Conservation (phyloP, 2,113 vertebrate genomes). For the Nymphicus hollandicus region DNA sequence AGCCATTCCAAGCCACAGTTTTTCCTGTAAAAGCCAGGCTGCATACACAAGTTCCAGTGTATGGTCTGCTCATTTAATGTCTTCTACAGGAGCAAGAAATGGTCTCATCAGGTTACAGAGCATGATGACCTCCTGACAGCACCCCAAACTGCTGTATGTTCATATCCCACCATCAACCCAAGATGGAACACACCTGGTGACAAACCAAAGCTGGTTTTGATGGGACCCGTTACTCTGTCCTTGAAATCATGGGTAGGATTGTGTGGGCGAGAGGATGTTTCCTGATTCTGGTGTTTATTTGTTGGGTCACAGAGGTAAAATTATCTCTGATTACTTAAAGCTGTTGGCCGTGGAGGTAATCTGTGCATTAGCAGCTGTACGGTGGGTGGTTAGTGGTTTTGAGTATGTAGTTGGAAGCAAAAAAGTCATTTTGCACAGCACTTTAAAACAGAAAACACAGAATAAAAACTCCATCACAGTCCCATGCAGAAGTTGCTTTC, state of each 20-base stretch:
- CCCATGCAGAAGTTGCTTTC: neutral
- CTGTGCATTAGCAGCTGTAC: constrained; percentile 42
- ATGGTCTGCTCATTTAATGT: neutral
- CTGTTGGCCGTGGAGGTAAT: constrained; percentile 52
- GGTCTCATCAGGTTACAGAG: neutral
- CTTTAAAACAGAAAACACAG: neutral
- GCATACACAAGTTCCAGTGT: neutral
- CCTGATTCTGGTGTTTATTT: constrained; percentile 35
- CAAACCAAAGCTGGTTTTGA: neutral
- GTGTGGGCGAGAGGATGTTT: neutral
- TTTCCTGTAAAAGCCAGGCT: neutral
- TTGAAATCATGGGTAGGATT: neutral
- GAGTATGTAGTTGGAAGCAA: neutral
- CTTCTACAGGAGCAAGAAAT: neutral
- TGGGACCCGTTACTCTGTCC: neutral
- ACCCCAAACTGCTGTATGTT: neutral
- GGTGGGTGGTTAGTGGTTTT: neutral
- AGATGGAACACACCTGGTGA: neutral
- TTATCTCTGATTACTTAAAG: constrained; percentile 61
- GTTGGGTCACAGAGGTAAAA: constrained; percentile 40
- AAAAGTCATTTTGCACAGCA: neutral
- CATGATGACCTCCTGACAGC: neutral
- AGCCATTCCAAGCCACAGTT: constrained; percentile 9
- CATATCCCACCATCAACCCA: neutral
- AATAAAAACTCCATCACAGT: neutral